phyloP scores from a whole-genome alignment of 1,140 invertebrate genomes.

The Tribolium madens region DNA sequence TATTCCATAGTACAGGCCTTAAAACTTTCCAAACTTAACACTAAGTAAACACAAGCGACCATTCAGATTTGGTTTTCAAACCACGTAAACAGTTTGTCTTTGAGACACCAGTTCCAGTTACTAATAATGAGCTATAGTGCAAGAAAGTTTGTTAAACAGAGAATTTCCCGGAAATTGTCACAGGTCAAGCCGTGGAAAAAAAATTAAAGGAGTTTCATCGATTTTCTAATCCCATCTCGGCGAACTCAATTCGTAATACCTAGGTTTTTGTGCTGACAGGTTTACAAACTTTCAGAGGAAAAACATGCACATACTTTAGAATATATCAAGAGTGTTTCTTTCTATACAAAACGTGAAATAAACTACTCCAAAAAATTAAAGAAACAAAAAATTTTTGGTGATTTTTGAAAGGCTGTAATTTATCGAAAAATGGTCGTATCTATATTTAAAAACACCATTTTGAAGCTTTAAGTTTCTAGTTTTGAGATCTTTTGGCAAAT shows the following conservation, averaged over 20 bases:
- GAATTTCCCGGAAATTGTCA: not conserved
- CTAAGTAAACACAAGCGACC: constrained; percentile 22
- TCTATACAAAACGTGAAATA: constrained; percentile 2
- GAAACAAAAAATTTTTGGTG: no score
- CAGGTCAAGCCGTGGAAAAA: not conserved
- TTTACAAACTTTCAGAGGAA: not conserved
- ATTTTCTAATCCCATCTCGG: not conserved
- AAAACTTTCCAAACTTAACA: constrained; percentile 22
- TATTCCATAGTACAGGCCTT: constrained; percentile 9
- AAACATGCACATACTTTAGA: constrained; percentile 3
- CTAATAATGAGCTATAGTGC: constrained; percentile 13
- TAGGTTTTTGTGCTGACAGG: not conserved
- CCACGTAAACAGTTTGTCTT: constrained; percentile 31
- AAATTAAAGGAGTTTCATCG: not conserved
- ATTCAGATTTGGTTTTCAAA: constrained; percentile 20
- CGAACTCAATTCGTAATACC: not conserved
- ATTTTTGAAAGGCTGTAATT: no score
- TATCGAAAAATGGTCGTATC: no score
- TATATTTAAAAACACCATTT: no score
- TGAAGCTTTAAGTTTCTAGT: no score
- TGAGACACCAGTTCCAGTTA: constrained; percentile 10
- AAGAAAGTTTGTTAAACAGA: not conserved
- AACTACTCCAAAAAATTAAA: no score
- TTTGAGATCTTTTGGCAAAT: no score
- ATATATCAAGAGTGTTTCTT: constrained; percentile 10